Evolutionary conservation across 2,888 invertebrate species (phyloP).

Genomic region (Lasioglossum zephyrum): DNA sequence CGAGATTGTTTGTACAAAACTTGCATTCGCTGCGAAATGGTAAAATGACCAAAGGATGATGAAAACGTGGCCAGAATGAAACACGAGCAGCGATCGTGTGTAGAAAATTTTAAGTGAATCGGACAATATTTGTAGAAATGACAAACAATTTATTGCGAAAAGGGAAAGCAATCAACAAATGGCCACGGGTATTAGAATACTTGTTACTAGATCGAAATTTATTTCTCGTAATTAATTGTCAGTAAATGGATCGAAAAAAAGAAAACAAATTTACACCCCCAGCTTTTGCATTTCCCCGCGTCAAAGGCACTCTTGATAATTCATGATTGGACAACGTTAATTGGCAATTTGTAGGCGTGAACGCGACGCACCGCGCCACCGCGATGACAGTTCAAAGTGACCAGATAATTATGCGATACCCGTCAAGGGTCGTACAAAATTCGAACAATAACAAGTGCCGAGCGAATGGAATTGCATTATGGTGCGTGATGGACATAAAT

Average conservation of each 20-base stretch:
- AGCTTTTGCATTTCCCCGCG: not conserved
- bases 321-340: conserved; percentile 61
- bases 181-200: too few relatives aligned
- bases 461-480: not conserved
- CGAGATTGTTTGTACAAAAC: not conserved
- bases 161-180: too few relatives aligned
- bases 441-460: not conserved
- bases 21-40: too few relatives aligned
- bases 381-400: conserved; percentile 40
- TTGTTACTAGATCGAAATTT: not conserved
- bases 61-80: too few relatives aligned
- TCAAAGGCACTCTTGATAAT: conserved; percentile 48
- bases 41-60: too few relatives aligned
- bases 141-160: too few relatives aligned
- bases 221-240: not conserved
- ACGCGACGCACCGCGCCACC: conserved; percentile 47
- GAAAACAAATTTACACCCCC: not conserved
- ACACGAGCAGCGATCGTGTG: too few relatives aligned
- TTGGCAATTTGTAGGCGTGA: conserved; percentile 67
- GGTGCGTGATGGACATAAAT: not conserved
- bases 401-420: conserved; percentile 14
- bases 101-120: too few relatives aligned
- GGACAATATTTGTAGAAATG: too few relatives aligned
- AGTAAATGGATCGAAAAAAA: not conserved
- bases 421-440: conserved; percentile 8